Base-by-base conservation (phyloP, 1,140 invertebrate species). In the Nephila pilipes region DNA sequence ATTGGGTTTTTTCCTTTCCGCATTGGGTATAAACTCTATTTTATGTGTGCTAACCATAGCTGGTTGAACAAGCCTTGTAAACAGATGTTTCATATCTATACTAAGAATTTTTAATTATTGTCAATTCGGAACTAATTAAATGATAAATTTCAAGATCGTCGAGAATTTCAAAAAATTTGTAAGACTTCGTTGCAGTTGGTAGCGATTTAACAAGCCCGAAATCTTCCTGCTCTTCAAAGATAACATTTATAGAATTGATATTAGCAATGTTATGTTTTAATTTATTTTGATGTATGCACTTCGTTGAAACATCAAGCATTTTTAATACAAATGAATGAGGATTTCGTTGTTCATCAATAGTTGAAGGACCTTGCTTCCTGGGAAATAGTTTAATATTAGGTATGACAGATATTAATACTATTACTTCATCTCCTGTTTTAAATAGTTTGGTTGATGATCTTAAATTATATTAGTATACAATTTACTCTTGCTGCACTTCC, bases 301-400 rank as follows among this genome's bases (percentile, higher is more conserved):
- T 83, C 18, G 2, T 46, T n/a, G n/a, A n/a, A n/a, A n/a, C n/a
- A n/a, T 14, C 38, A 12, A n/a, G 60, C 16, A 91, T 29, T 85
- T 91, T 58, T 29, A 91, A 57, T 12, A 63, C 4, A 65, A 36
- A 91, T n/a, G 1, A 58, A 91, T 65, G 54, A 16, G 29, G 10
- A 20, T 32, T 63, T 46, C 55, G 29, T 16, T 58, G 38, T 36
- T 85, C 22, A 55, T 83, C 14, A n/a, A 91, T 69, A 29, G 36
- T 91, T 46, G 65, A 57, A 29, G 79, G 36, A 38, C 90, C 90
- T n/a, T 38, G 25, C 90, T 57, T 75, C 14, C 36, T 36, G 20
- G n/a, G n/a, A n/a, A 58, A 91, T 2, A 91, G 22, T 58, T 91
- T 91, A 46, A 83, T 90, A 81, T 22, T 32, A 60, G 69, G 58